Evolutionary conservation across 2,888 invertebrate genomes (phyloP).

Genomic region (Hirtodrosophila alboralis): DNA sequence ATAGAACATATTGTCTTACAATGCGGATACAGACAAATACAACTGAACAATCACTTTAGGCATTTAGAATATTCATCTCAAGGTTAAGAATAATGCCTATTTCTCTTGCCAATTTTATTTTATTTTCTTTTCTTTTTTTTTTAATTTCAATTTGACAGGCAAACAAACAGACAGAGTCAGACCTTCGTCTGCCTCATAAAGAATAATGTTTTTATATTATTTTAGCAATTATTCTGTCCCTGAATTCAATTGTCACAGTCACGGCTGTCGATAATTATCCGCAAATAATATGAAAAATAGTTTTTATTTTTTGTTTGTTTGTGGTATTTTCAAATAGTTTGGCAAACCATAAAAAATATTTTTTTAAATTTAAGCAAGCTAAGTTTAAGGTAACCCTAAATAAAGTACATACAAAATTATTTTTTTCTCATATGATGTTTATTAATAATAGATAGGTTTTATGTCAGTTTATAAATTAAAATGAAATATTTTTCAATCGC

Average conservation of each 20-base stretch:
- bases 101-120: slow-evolving; percentile 47
- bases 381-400: too few relatives aligned
- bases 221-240: slow-evolving; percentile 64
- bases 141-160: slow-evolving; percentile 58
- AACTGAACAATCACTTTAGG: slow-evolving; percentile 1
- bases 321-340: too few relatives aligned
- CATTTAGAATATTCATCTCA: slow-evolving; percentile 39
- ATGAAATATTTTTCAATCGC: background rate
- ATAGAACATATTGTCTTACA: slow-evolving; percentile 10
- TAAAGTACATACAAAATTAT: too few relatives aligned
- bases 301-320: too few relatives aligned
- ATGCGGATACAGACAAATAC: slow-evolving; percentile 14
- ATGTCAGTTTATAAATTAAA: too few relatives aligned
- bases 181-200: slow-evolving; percentile 50
- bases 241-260: slow-evolving; percentile 76
- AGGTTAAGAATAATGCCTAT: slow-evolving; percentile 44
- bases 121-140: too few relatives aligned
- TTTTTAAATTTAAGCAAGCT: too few relatives aligned
- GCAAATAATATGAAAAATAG: slow-evolving; percentile 27
- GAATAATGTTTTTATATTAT: slow-evolving; percentile 51
- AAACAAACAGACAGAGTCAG: slow-evolving; percentile 36
- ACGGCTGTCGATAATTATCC: slow-evolving; percentile 62
- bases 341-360: too few relatives aligned
- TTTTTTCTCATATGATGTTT: too few relatives aligned
- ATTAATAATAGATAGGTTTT: too few relatives aligned